Base-by-base conservation (phyloP, 1,140 invertebrate genomes). In the Drosophila bifasciata region DNA sequence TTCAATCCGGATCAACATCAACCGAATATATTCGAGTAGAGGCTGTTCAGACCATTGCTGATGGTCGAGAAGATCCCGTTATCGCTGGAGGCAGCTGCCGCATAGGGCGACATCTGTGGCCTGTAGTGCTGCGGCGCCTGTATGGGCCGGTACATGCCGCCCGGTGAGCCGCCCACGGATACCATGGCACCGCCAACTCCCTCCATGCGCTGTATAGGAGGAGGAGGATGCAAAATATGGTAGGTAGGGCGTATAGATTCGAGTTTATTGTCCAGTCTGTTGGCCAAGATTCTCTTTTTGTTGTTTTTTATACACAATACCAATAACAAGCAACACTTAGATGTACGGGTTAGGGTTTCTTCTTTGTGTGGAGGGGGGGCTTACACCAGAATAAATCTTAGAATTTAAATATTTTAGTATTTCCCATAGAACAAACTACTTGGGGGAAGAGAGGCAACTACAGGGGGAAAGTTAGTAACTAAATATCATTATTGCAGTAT, bases 11-110 rank as follows among this genome's bases (percentile, higher is more conserved):
- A 1, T 17, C 16, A 5, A 16, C 8, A 19, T 91, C 49, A 96
- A 76, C 95, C 95, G 78, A 96, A 96, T 74, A 96, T 94, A 83
- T 95, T 96, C 58, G 92, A 95, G 36, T 96, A 94, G 68, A 96
- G 92, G 74, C 93, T 96, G 76, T 95, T 96, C 73, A 96, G 94
- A 8, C 96, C 95, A 78, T 93, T 96, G 79, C 94, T 95, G 75
- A 96, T 94, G 32, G 95, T 95, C 40, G 95, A 95, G 76, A 96
- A 94, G 59, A 96, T 94, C 17, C 95, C 95, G 74, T 92, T 92
- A 68, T 92, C 92, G 55, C 60, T 79, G 51, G 71, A 49, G 13
- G 84, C 61, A 23, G 53, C 71, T 9, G 66, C 59, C 2, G 62
- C 78, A 13, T 91, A 91, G 3, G 88, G 63, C 21, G 92, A 84